Evolutionary conservation across 2,113 vertebrate genomes (phyloP), one percentile per base, ranked within the genome.

Genomic region (Pungitius pungitius): DNA sequence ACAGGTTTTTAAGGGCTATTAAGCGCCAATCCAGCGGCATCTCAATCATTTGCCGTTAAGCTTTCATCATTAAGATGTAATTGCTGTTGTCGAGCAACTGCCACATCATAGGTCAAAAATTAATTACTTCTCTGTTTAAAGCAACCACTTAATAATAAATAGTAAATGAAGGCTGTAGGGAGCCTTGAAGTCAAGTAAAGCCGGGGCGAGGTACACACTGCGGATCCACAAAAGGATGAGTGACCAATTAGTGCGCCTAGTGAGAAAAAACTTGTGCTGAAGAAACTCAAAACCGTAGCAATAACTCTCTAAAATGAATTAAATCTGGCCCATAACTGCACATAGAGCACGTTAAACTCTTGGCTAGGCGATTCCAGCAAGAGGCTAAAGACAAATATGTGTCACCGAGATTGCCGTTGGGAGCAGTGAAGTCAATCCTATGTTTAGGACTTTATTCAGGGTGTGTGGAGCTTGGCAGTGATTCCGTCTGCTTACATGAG

Each of bases 61-160:
- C 82, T 78, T 92, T 82, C 77, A 84, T 91, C 90, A 92, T 91
- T 90, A 89, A 88, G 87, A 88, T 71, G 79, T 91, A 90, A 92
- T 90, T 90, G 83, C 80, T 83, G 88, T 91, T 89, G 90, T 90
- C 83, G 87, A 91, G 91, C 85, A 81, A 85, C 81, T 82, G 83
- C 85, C 82, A 87, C 63, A 77, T 84, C 83, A 72, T 88, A 84
- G 90, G 89, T 91, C 80, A 87, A 78, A 90, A 91, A 90, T 87
- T 83, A 89, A 92, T 92, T 86, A 82, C 78, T 78, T 87, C 81
- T 82, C 76, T 82, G 83, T 75, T 79, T 85, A 83, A 83, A 87
- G 85, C 78, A 78, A 84, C 69, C 56, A 77, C 83, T 88, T 80
- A 73, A 78, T 90, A 85, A 87, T 85, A 78, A 86, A 85, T 88